Conservation (phyloP, 1,140 invertebrate genomes). For the Atta cephalotes region DNA sequence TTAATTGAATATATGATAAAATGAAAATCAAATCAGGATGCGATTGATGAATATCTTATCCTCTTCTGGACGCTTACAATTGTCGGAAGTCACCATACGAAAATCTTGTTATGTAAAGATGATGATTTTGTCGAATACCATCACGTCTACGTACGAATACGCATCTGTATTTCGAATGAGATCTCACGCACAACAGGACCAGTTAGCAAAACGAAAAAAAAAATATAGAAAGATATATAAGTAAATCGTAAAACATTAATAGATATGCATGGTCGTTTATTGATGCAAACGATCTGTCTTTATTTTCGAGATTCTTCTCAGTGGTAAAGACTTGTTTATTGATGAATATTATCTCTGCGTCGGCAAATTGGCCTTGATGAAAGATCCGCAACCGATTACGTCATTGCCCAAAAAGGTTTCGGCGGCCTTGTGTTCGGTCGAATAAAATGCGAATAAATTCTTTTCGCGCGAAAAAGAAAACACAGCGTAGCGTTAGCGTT, state of each 20-base stretch:
- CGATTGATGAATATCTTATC: neutral
- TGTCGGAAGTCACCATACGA: neutral
- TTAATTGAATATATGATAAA: neutral
- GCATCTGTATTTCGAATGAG: too few species aligned
- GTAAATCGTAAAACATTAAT: neutral
- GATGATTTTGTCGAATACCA: neutral
- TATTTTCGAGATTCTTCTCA: slow-evolving; percentile 16
- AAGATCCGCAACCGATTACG: slow-evolving; percentile 32
- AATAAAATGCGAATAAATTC: neutral
- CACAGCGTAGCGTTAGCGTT: neutral
- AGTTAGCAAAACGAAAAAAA: too few species aligned
- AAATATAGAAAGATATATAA: neutral
- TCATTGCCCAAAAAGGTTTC: slow-evolving; percentile 11
- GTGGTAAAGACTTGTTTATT: slow-evolving; percentile 50
- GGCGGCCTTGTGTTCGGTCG: neutral
- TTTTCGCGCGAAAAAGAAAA: neutral
- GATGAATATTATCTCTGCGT: slow-evolving; percentile 18
- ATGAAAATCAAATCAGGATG: neutral
- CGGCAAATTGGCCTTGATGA: neutral
- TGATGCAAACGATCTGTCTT: slow-evolving; percentile 24
- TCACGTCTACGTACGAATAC: too few species aligned
- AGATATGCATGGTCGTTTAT: slow-evolving; percentile 2
- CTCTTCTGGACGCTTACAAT: neutral
- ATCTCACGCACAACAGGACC: neutral
- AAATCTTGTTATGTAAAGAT: slow-evolving; percentile 14